Evolutionary conservation across 2,888 invertebrate genomes (phyloP).

Genomic region (Apodemia hepburni): DNA sequence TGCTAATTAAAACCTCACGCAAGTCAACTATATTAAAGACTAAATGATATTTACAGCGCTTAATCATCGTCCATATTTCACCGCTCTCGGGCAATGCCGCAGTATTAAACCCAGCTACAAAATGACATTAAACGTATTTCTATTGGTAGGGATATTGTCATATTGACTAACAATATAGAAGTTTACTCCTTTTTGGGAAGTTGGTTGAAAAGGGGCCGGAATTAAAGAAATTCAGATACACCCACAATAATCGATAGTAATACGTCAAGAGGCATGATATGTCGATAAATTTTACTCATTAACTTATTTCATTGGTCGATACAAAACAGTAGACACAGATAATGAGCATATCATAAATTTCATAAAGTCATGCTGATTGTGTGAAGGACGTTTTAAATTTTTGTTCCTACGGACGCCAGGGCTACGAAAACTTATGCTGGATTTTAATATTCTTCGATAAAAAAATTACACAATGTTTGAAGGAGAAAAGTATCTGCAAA

Average conservation of each 20-base stretch:
- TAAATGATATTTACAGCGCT: conserved; percentile 5
- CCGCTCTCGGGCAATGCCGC: conserved; percentile 7
- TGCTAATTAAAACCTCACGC: background rate
- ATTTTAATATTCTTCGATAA: no score
- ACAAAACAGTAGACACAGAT: background rate
- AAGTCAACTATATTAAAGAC: conserved; percentile 11
- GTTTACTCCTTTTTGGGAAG: no score
- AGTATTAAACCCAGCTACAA: conserved; percentile 25
- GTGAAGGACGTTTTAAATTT: background rate
- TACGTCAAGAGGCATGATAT: no score
- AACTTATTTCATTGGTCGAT: background rate
- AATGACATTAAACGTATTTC: conserved; percentile 34
- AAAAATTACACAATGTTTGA: no score
- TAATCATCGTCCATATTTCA: conserved; percentile 7
- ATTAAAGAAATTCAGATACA: no score
- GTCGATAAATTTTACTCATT: no score
- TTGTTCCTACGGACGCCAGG: background rate
- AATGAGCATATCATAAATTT: conserved; percentile 1
- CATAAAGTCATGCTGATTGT: background rate
- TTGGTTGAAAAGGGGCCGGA: no score
- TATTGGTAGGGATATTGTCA: no score
- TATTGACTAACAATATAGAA: no score
- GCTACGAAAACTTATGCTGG: no score
- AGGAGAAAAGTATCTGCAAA: no score
- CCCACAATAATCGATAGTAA: no score